Evolutionary conservation across 2,113 vertebrate species (phyloP), one percentile per base, ranked within the genome.

Genomic region (Pangasianodon gigas): DNA sequence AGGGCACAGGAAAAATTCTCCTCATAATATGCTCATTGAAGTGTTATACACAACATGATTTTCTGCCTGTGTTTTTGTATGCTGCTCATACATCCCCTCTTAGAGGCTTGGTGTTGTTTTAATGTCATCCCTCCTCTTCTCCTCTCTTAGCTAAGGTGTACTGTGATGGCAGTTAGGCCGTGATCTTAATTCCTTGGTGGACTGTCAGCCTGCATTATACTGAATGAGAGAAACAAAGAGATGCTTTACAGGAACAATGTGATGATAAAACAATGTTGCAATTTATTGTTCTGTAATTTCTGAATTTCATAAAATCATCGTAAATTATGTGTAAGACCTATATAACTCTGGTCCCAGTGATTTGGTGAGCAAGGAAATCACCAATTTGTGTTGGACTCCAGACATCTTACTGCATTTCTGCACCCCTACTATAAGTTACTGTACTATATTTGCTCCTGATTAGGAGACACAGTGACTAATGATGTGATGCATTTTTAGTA

Each of bases 111-210:
- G 1, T 69, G 16, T 18, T 88, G 48, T 67, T 65, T 88, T 67
- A 71, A 52, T 44, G 62, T 29, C 60, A 82, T 83, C 19, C 14
- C 18, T n/a, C 24, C 13, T 41, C 60, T 69, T 69, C 6, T 41
- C 0, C 21, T 83, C 9, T 71, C 32, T 54, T 19, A 52, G 75
- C 11, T 41, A 37, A 41, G 51, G 19, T 14, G 10, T 11, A 37
- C 60, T 71, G 21, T 56, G 58, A 83, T 69, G 60, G 21, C 60
- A 79, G 41, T 79, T 58, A n/a, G 19, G n/a, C 32, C 5, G 14
- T 82, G 58, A 81, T 51, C 75, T 81, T 62, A 32, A 67, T 67
- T 87, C 54, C 58, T 81, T 4, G 29, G 75, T 80, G 56, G 37
- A 46, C 41, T 65, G 32, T 69, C 54, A 44, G 21, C 51, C 1